Base-by-base conservation (phyloP, 2,113 vertebrate genomes). In the Oceanites oceanicus region DNA sequence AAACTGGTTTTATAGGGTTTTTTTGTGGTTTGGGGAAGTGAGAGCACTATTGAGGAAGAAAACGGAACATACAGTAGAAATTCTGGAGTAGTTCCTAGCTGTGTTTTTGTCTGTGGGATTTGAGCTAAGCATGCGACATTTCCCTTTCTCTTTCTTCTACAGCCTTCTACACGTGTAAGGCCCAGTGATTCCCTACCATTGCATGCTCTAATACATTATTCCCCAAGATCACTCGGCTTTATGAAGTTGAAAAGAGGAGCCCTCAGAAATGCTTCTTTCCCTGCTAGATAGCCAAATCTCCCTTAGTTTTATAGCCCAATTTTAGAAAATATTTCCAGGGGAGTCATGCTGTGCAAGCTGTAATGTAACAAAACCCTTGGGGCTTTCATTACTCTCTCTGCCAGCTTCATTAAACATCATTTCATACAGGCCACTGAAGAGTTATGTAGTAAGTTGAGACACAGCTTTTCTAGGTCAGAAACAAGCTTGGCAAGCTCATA, bases 341-440 rank as follows among this genome's bases (percentile, higher is more conserved):
- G 83, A 94, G 50, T 84, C 91, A n/a, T 66, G 73, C 88, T 68
- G 88, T 74, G 82, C 77, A 67, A 85, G 58, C 86, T 94, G 49
- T 95, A 97, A 95, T 87, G 86, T 89, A 95, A 87, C 91, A 94
- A 95, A 89, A 67, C 94, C 95, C 96, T 94, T 66, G 92, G 84
- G 92, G 96, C 86, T 97, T 94, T 95, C 94, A 94, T 96, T 95
- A 91, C 92, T 91, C 70, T 94, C 65, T 94, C 86, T 94, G 92
- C 91, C 95, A 95, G 92, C 86, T 96, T 97, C 92, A 94, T 96
- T 97, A 96, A 97, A 92, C 88, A 84, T 96, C 79, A 85, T 84
- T 94, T 91, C 95, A 82, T 86, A 92, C 85, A 96, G 66, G 58
- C 86, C 88, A 88, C 79, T 90, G 95, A 93, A 87, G 94, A 91